Percentiles rank a stretch among this genome's conserved stretches.
Conservation (phyloP, 53 echinoderm and acorn worm genomes). For the Astropecten irregularis region DNA sequence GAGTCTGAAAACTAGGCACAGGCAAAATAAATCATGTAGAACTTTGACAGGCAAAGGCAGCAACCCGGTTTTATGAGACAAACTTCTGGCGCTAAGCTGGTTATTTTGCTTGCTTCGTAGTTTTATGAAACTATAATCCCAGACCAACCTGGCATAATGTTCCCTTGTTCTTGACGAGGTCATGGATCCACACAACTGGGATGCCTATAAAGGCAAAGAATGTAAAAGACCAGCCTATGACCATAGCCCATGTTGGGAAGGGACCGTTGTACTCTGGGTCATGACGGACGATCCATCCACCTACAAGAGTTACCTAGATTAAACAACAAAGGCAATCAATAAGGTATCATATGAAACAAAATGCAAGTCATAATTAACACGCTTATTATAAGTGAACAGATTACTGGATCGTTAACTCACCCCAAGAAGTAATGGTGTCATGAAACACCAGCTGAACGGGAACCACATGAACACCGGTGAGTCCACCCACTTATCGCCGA, state of each 20-base stretch:
- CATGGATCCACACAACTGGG: constrained; percentile 61
- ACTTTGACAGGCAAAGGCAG: too few relatives aligned
- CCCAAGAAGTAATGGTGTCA: constrained; percentile 59
- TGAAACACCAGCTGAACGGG: constrained; percentile 54
- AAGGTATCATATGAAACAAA: background rate
- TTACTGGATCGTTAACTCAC: too few relatives aligned
- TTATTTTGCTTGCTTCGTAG: too few relatives aligned
- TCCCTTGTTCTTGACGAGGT: constrained; percentile 55
- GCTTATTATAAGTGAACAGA: background rate
- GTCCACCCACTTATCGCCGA: constrained; percentile 68
- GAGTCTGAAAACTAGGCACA: too few relatives aligned
- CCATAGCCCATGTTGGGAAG: constrained; percentile 71
- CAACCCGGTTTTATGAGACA: too few relatives aligned
- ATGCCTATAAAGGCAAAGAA: constrained; percentile 59
- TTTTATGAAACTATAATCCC: too few relatives aligned
- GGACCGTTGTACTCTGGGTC: constrained; percentile 74
- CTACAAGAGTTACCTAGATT: constrained; percentile 5
- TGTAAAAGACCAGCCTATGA: constrained; percentile 75
- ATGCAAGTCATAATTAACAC: background rate
- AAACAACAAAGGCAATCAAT: background rate
- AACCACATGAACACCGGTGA: constrained; percentile 63
- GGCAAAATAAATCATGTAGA: too few relatives aligned
- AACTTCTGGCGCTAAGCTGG: too few relatives aligned
- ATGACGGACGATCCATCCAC: constrained; percentile 16
- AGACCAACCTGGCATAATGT: constrained; percentile 56